Evolutionary conservation across 2,888 invertebrate genomes (phyloP).

Genomic region (Morinoia aosen): DNA sequence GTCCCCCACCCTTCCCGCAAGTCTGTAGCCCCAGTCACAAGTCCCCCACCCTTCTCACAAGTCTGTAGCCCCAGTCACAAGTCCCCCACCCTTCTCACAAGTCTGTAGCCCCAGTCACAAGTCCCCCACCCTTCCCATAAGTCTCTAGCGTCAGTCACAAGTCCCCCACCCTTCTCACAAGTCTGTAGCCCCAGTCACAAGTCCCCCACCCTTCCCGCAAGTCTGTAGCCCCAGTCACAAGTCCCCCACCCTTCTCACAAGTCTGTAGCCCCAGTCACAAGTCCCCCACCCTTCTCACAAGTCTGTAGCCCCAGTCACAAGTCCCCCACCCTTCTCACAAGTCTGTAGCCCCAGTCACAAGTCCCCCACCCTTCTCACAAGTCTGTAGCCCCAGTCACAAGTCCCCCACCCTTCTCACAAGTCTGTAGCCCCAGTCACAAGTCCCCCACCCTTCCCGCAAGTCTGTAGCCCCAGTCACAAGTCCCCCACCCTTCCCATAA

Average conservation of each 20-base stretch:
- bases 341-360: background rate
- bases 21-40: background rate
- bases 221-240: background rate
- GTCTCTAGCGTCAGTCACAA: background rate
- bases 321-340: background rate
- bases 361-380: background rate
- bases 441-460: background rate
- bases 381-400: background rate
- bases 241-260: background rate
- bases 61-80: background rate
- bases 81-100: background rate
- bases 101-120: background rate
- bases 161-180: background rate
- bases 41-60: background rate
- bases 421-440: background rate
- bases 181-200: background rate
- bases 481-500: background rate
- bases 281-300: background rate
- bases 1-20: background rate
- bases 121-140: background rate
- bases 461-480: background rate
- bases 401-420: background rate
- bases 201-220: background rate
- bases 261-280: background rate
- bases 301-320: background rate